phyloP scores from a whole-genome alignment of 2,797 vertebrate species.

The Peromyscus attwateri region DNA sequence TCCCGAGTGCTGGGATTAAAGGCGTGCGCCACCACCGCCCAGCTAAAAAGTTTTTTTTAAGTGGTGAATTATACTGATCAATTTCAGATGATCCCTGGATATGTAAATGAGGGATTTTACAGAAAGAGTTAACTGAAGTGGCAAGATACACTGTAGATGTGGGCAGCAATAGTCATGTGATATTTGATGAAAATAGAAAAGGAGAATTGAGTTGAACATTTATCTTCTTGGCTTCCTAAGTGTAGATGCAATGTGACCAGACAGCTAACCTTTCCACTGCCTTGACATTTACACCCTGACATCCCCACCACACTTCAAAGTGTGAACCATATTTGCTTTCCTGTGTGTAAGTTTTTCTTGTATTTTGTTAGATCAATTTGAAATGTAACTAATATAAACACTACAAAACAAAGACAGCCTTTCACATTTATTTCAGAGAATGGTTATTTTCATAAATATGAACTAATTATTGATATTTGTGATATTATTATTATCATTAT shows the following conservation, averaged over 20 bases:
- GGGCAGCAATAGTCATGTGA: not conserved
- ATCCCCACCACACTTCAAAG: not conserved
- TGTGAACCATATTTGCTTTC: not conserved
- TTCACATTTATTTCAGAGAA: not conserved
- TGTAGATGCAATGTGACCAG: not conserved
- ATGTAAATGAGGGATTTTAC: not conserved
- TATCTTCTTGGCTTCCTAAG: not conserved
- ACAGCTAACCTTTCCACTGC: not conserved
- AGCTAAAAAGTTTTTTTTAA: not conserved
- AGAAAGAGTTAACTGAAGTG: not conserved
- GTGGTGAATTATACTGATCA: not conserved
- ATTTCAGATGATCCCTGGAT: not conserved
- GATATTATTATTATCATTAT: not conserved
- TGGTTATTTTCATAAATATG: not conserved
- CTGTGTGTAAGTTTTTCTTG: not conserved
- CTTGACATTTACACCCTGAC: not conserved
- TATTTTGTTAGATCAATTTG: not conserved
- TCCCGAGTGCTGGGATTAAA: too few relatives aligned
- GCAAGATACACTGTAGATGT: not conserved
- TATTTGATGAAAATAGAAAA: not conserved
- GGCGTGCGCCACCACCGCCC: too few relatives aligned
- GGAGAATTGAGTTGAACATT: not conserved
- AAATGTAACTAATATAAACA: not conserved
- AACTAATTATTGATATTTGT: not conserved
- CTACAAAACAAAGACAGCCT: not conserved